Evolutionary conservation across 2,888 invertebrate species (phyloP).

Genomic region (Pristionchus mayeri): DNA sequence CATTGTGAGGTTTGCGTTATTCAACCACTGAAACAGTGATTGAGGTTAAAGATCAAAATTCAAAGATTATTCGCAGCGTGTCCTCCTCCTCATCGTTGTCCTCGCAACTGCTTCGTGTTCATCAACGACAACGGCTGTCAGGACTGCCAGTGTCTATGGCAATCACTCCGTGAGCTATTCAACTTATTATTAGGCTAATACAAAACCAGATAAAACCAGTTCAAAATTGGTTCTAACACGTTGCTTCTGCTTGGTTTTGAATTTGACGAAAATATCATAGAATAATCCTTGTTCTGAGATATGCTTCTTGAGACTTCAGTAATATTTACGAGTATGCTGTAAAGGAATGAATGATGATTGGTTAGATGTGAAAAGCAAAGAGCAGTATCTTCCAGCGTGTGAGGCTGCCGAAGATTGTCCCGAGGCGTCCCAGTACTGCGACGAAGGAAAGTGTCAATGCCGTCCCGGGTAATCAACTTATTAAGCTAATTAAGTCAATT

Average conservation of each 20-base stretch:
- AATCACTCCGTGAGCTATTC: conserved; percentile 58
- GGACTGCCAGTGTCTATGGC: conserved; percentile 73
- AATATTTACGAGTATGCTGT: too few species aligned
- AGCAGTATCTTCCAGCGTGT: conserved; percentile 64
- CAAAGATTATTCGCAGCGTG: conserved; percentile 53
- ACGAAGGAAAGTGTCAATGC: conserved; percentile 72
- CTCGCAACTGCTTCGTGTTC: conserved; percentile 69
- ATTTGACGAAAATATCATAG: too few species aligned
- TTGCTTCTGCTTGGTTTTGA: too few species aligned
- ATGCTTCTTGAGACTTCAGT: too few species aligned
- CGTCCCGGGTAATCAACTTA: conserved; percentile 58
- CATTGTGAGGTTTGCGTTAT: too few species aligned
- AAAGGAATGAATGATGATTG: too few species aligned
- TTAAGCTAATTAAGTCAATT: not conserved
- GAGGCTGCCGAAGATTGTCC: conserved; percentile 65
- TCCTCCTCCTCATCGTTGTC: conserved; percentile 66
- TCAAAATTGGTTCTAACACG: too few species aligned
- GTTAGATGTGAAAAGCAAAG: too few species aligned
- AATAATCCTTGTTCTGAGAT: too few species aligned
- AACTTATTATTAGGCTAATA: not conserved
- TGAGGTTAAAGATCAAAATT: not conserved
- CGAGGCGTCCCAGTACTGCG: conserved; percentile 68
- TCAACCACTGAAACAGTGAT: too few species aligned
- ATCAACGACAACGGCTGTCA: conserved; percentile 72
- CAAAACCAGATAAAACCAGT: too few species aligned